Evolutionary conservation across 2,888 invertebrate species (phyloP).

Genomic region (Hydrotaea diabolus): DNA sequence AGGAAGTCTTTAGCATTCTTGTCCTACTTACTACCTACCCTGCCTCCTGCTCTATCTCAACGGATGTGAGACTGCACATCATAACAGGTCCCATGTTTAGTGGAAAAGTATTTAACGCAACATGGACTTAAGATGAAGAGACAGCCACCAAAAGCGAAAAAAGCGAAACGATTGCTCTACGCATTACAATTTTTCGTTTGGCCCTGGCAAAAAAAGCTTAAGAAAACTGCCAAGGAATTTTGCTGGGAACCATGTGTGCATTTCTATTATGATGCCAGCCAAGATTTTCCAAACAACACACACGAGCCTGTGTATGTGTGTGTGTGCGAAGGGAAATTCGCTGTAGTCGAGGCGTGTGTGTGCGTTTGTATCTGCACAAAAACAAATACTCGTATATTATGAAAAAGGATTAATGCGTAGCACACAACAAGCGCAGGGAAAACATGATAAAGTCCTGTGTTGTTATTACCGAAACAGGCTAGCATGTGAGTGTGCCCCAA

Average conservation of each 20-base stretch:
- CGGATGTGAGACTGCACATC: neutral
- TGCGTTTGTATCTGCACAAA: constrained; percentile 22
- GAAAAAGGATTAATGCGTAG: constrained; percentile 68
- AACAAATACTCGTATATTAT: constrained; percentile 70
- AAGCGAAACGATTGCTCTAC: constrained; percentile 36
- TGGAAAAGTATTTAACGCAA: constrained; percentile 43
- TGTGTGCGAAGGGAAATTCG: neutral
- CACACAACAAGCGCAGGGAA: constrained; percentile 48
- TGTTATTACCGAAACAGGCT: constrained; percentile 42
- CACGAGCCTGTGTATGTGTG: neutral
- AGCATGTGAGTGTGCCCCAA: constrained; percentile 4
- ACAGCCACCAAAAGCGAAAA: constrained; percentile 10
- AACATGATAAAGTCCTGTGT: constrained; percentile 62
- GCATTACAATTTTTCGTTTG: constrained; percentile 59
- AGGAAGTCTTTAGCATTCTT: constrained; percentile 55
- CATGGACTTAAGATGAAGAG: constrained; percentile 44
- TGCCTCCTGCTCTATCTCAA: neutral
- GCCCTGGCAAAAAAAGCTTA: constrained; percentile 65
- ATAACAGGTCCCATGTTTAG: constrained; percentile 52
- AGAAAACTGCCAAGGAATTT: constrained; percentile 66
- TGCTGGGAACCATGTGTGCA: constrained; percentile 68
- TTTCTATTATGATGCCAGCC: constrained; percentile 51
- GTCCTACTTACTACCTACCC: neutral
- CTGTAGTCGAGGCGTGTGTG: neutral
- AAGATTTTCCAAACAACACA: constrained; percentile 35